Percentiles rank a stretch among this genome's conserved stretches.
phyloP scores from a whole-genome alignment of 2,888 invertebrate species.

The Endomychus coccineus region DNA sequence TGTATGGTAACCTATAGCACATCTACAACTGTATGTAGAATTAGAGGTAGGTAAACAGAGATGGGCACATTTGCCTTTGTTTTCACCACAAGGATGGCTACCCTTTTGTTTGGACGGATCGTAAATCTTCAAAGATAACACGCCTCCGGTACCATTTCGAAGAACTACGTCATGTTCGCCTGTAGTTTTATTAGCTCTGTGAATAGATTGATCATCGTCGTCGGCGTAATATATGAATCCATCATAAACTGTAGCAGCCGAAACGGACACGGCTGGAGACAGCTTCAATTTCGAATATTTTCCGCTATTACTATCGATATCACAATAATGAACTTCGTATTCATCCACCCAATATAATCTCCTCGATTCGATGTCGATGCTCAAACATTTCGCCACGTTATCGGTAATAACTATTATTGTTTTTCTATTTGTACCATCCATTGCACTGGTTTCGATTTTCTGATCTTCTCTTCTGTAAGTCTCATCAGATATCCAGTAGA shows the following conservation, averaged over 20 bases:
- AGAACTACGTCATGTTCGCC: slow-evolving; percentile 43
- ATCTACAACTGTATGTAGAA: slow-evolving; percentile 57
- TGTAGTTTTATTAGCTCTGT: slow-evolving; percentile 53
- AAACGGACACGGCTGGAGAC: slow-evolving; percentile 45
- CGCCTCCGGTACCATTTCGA: slow-evolving; percentile 47
- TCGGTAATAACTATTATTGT: slow-evolving; percentile 30
- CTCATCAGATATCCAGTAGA: slow-evolving; percentile 47
- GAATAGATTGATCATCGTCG: slow-evolving; percentile 57
- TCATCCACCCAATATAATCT: slow-evolving; percentile 67
- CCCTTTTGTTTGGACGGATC: slow-evolving; percentile 58
- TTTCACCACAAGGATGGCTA: slow-evolving; percentile 50
- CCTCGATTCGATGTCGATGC: slow-evolving; percentile 31
- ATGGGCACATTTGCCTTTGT: slow-evolving; percentile 60
- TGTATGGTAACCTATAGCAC: slow-evolving; percentile 63
- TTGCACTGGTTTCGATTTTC: slow-evolving; percentile 52
- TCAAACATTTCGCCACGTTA: slow-evolving; percentile 36
- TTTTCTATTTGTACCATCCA: slow-evolving; percentile 56
- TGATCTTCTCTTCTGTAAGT: slow-evolving; percentile 25
- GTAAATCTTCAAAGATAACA: slow-evolving; percentile 62
- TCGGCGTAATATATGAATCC: slow-evolving; percentile 62
- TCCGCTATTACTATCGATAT: slow-evolving; percentile 30
- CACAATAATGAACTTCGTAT: slow-evolving; percentile 49
- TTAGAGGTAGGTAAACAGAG: slow-evolving; percentile 61
- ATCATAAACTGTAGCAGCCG: slow-evolving; percentile 61
- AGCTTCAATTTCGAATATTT: slow-evolving; percentile 32